Evolutionary conservation across 2,797 vertebrate genomes (phyloP), one percentile per base, ranked within the genome.

Genomic region (Xiphorhynchus erythropygius): DNA sequence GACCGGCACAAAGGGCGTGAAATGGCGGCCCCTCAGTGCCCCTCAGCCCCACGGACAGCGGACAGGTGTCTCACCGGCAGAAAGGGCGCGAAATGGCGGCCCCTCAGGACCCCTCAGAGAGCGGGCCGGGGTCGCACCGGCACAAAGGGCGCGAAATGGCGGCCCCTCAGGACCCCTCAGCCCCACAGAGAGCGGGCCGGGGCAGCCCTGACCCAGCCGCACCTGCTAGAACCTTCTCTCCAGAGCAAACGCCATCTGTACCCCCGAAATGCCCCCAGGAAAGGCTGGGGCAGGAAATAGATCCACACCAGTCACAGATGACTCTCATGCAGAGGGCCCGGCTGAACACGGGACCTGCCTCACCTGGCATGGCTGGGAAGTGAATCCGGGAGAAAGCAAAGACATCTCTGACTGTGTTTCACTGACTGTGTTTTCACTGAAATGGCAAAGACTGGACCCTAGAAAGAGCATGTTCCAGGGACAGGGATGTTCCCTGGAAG

Each of bases 171-270:
- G 41, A 17, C 41, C 7, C 42, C 42, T 46, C 22, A 46, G 44
- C 44, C 44, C 46, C 46, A 12, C 46, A 46, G 23, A 42, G 41
- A 15, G 24, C 47, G 24, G 47, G 13, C 47, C 13, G 47, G 47
- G 13, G 13, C 47, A 14, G 49, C 49, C 25, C 49, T 50, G 49
- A 5, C 25, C 49, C 47, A 15, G 47, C 47, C 14, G 25, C 47
- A 27, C 47, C 47, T 9, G 25, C 25, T 4, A 16, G 70, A 83
- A 13, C 6, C 28, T 9, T 2, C 13, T 10, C 42, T 13, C 30
- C 2, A 1, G 1, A 2, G 1, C 2, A 18, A 78, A 39, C 39
- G 21, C 35, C 14, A 37, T 5, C 28, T 1, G 2, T 3, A 1
- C 9, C 11, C 16, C 32, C 5, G 13, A 10, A 67, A 25, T 0